Conservation (phyloP, 1,140 invertebrate genomes). For the Aphis gossypii region DNA sequence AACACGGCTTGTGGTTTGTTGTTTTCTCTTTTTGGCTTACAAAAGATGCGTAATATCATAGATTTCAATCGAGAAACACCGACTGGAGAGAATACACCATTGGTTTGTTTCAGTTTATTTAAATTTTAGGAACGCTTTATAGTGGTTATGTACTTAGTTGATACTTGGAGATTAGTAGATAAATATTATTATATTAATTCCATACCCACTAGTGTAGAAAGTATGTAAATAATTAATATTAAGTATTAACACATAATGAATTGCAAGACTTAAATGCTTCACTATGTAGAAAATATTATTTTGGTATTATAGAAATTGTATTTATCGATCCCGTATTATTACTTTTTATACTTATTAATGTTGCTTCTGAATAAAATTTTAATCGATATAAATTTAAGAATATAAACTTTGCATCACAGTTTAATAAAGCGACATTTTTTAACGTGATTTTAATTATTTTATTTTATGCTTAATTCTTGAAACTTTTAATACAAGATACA, state of each 20-base stretch:
- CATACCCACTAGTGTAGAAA: neutral
- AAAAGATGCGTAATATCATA: slow-evolving; percentile 81
- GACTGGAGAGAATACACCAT: slow-evolving; percentile 84
- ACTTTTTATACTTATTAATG: neutral
- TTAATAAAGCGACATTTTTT: neutral
- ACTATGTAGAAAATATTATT: neutral
- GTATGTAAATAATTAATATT: neutral
- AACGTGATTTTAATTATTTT: neutral
- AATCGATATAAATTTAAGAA: neutral
- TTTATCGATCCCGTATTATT: neutral
- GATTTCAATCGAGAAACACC: slow-evolving; percentile 82
- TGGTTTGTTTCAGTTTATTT: slow-evolving; percentile 71
- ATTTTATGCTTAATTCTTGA: neutral
- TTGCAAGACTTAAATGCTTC: neutral
- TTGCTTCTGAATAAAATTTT: neutral
- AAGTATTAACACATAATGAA: neutral
- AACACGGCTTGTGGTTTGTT: slow-evolving; percentile 54
- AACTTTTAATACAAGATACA: neutral
- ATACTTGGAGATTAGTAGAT: neutral
- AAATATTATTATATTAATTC: neutral
- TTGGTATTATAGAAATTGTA: neutral
- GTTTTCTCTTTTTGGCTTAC: slow-evolving; percentile 57
- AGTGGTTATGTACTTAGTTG: slow-evolving; percentile 7
- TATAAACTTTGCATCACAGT: neutral
- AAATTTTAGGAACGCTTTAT: slow-evolving; percentile 51